Conservation (phyloP, 2,797 vertebrate genomes). For the Onychomys arenicola region DNA sequence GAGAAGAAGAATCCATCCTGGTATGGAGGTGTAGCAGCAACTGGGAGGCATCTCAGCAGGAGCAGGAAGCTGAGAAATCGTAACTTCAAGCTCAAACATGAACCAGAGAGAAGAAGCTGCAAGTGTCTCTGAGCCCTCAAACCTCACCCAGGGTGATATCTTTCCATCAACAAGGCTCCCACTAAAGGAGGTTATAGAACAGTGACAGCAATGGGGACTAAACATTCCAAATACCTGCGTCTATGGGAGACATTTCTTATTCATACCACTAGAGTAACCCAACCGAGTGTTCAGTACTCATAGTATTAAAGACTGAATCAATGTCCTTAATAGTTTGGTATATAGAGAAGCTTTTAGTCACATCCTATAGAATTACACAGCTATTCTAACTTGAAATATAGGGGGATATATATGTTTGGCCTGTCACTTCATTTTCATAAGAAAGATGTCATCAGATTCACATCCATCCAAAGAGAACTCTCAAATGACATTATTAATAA, state of each 20-base stretch:
- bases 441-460: neutral
- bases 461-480: neutral
- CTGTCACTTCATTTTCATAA: slow-evolving; percentile 35
- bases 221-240: neutral
- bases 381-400: neutral
- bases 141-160: too few relatives aligned
- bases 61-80: neutral
- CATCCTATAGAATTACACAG: neutral
- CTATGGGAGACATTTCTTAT: neutral
- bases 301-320: slow-evolving; percentile 1
- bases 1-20: neutral
- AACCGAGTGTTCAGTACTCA: neutral
- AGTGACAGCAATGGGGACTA: too few relatives aligned
- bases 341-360: neutral
- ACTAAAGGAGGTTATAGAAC: neutral
- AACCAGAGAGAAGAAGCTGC: neutral
- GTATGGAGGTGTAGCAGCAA: neutral
- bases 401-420: neutral
- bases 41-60: neutral
- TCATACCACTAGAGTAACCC: neutral
- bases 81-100: neutral
- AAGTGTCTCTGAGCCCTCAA: neutral
- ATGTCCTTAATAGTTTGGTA: neutral
- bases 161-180: neutral
- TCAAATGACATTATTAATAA: slow-evolving; percentile 19